Evolutionary conservation across 2,797 vertebrate species (phyloP).

Genomic region (Gymnocypris eckloni): DNA sequence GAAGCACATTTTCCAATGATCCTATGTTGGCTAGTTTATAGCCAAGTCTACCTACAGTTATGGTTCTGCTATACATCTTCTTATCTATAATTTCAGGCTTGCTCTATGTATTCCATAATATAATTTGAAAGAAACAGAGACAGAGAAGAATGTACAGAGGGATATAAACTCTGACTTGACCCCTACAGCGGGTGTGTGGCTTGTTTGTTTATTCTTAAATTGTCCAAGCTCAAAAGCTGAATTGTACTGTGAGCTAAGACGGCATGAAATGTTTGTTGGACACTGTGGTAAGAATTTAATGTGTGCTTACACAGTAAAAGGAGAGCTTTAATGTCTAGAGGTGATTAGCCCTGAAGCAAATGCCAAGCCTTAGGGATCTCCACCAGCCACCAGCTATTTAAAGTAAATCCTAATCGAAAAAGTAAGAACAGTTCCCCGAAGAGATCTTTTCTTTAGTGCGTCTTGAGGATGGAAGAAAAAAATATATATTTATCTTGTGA

Average conservation of each 20-base stretch:
- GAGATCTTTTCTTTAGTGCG: slow-evolving; percentile 53
- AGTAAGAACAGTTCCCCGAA: slow-evolving; percentile 65
- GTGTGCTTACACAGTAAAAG: slow-evolving; percentile 62
- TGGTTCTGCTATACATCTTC: neutral
- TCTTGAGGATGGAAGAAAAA: slow-evolving; percentile 11
- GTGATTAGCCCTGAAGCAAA: slow-evolving; percentile 64
- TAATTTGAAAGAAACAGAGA: neutral
- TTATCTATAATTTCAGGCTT: neutral
- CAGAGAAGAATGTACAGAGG: neutral
- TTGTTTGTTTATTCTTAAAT: slow-evolving; percentile 15
- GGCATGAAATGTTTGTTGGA: slow-evolving; percentile 33
- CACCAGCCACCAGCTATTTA: slow-evolving; percentile 68
- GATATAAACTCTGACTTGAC: neutral
- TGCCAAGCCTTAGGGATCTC: slow-evolving; percentile 59
- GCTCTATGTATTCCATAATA: neutral
- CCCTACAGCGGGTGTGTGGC: neutral
- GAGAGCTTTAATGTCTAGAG: slow-evolving; percentile 68
- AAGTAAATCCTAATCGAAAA: slow-evolving; percentile 74
- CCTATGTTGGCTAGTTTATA: no score
- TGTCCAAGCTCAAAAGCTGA: slow-evolving; percentile 19
- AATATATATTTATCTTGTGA: neutral
- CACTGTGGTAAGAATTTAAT: slow-evolving; percentile 58
- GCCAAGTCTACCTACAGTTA: neutral
- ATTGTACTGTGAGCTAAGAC: slow-evolving; percentile 33
- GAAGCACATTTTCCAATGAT: no score